These are phyloP conservation scores for Halesus radiatus DNA, from an alignment of 1,140 invertebrate genomes.

Conservation along the genomic window DNA sequence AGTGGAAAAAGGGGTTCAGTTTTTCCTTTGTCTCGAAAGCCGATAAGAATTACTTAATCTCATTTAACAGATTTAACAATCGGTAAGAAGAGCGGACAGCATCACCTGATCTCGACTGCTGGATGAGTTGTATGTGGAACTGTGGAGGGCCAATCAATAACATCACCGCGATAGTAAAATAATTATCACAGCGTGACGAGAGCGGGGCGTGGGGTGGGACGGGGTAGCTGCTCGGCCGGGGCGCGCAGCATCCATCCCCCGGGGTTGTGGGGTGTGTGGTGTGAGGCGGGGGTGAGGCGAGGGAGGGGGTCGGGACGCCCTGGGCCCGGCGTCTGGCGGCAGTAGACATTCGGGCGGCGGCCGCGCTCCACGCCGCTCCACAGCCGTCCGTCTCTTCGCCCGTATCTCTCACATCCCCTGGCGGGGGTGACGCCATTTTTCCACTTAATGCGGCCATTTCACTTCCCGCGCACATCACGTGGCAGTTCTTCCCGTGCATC, in stretches of 20 bases:
- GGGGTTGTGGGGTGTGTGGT: slow-evolving; percentile 3
- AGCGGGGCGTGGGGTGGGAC: not conserved
- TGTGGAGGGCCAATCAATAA: slow-evolving; percentile 26
- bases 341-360: slow-evolving; percentile 56
- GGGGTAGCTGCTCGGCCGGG: not conserved
- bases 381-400: not conserved
- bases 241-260: slow-evolving; percentile 13
- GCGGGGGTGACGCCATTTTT: slow-evolving; percentile 14
- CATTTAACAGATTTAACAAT: too few relatives aligned
- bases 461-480: slow-evolving; percentile 18
- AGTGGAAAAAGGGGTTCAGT: too few relatives aligned
- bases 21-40: too few relatives aligned
- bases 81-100: too few relatives aligned
- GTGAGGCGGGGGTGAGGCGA: not conserved
- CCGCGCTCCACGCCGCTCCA: slow-evolving; percentile 43
- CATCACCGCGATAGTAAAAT: slow-evolving; percentile 36
- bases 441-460: slow-evolving; percentile 31
- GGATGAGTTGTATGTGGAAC: too few relatives aligned
- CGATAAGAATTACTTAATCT: too few relatives aligned
- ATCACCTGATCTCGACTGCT: too few relatives aligned
- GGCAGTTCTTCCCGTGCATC: slow-evolving; percentile 20
- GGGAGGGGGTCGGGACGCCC: not conserved
- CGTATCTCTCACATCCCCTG: slow-evolving; percentile 7
- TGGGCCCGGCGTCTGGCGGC: slow-evolving; percentile 41
- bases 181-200: not conserved